Base-by-base conservation (phyloP, 2,888 invertebrate species). In the Kryphioiulus occultus region DNA sequence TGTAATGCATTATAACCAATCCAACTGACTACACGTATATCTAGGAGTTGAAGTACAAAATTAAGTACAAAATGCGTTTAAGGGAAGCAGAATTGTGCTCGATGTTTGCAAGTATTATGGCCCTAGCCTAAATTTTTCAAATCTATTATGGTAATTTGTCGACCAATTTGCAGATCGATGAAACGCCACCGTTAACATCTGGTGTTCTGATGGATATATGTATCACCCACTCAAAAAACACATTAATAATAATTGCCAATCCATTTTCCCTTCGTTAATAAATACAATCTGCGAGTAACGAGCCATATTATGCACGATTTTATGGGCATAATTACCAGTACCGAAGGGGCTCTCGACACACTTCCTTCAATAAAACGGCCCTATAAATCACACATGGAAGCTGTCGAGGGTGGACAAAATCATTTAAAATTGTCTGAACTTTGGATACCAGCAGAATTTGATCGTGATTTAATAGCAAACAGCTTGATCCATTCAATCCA, bases 231-330 rank as follows among this genome's bases (percentile, higher is more conserved):
- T 68, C 68, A n/a, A 68, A 68, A 68, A 68, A 68, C 5, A 7
- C 68, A 68, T 68, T 68, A 68, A 68, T 68, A 68, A 53, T 53
- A 53, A 53, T 53, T 53, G 53, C 53, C 53, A 53, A 68, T 68
- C 68, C 68, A 68, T 68, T 68, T 68, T 68, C 68, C 68, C 12
- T 68, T 68, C 68, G 26, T 26, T 68, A 68, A 68, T 68, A 68
- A 68, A 68, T 68, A 9, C 68, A 68, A 26, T 68, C 68, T 26
- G 68, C 22, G 68, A 68, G 22, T 68, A 68, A 68, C 10, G 26
- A 68, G n/a, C 26, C 68, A 26, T 68, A 68, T 68, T 68, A 68
- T 26, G 68, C 68, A 68, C 68, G 22, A 22, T 68, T 35, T 68
- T 68, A 68, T 68, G 68, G 26, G 26, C 68, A 22, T 68, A 68